These are phyloP conservation scores for Paedocypris micromegethes DNA, from an alignment of 2,797 vertebrate species.

Conservation along the genomic window DNA sequence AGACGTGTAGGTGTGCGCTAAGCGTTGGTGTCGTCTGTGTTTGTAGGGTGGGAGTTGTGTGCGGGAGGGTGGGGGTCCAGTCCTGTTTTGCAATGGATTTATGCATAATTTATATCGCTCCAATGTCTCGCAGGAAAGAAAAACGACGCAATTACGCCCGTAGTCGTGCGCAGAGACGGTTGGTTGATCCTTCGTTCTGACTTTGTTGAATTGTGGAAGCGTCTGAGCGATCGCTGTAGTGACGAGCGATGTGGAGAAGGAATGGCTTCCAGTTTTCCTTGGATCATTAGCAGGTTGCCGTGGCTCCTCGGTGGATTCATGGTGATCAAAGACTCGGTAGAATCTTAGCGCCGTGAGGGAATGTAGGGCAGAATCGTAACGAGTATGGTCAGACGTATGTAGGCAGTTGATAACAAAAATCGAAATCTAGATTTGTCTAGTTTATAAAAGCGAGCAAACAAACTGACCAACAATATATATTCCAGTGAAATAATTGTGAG, in stretches of 20 bases:
- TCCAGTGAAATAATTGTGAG: too few species aligned
- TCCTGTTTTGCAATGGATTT: constrained; percentile 29
- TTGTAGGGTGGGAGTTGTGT: neutral
- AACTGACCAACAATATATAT: too few species aligned
- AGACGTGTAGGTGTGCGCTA: neutral
- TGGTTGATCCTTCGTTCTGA: constrained; percentile 5
- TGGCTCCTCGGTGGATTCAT: neutral
- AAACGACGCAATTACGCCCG: constrained; percentile 7
- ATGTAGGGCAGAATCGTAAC: neutral
- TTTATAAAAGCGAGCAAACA: too few species aligned
- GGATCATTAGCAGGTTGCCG: constrained; percentile 3
- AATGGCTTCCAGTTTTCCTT: neutral
- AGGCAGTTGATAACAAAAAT: too few species aligned
- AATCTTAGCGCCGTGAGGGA: neutral
- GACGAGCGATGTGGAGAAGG: too few species aligned
- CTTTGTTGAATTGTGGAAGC: too few species aligned
- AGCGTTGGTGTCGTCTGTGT: neutral
- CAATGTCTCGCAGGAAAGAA: constrained; percentile 28
- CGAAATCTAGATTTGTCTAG: too few species aligned
- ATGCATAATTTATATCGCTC: constrained; percentile 46
- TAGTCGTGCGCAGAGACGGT: constrained; percentile 1
- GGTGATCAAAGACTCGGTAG: constrained; percentile 22
- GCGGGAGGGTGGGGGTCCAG: constrained; percentile 6
- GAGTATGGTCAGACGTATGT: neutral
- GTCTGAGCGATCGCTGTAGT: too few species aligned